phyloP scores from a whole-genome alignment of 2,113 vertebrate species.

The Callopanchax toddi region DNA sequence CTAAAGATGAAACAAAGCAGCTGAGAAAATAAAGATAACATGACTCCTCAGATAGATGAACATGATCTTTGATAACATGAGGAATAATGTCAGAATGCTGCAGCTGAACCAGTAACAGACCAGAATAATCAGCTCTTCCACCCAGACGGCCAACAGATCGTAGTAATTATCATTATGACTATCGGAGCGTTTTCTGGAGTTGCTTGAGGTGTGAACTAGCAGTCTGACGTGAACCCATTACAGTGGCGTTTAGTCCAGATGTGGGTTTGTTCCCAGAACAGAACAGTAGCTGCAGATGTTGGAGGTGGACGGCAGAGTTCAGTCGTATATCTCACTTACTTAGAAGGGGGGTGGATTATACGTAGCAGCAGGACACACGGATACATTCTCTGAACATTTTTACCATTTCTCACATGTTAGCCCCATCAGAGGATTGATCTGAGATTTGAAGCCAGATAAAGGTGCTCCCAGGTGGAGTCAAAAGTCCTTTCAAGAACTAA shows the following conservation, averaged over 20 bases:
- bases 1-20: background rate
- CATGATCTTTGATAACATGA: background rate
- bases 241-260: constrained; percentile 48
- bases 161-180: constrained; percentile 32
- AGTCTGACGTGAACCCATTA: constrained; percentile 36
- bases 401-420: constrained; percentile 28
- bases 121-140: constrained; percentile 1
- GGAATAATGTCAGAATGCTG: background rate
- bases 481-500: background rate
- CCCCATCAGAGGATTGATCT: background rate
- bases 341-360: constrained; percentile 21
- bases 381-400: constrained; percentile 24
- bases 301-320: constrained; percentile 48
- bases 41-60: too few species aligned
- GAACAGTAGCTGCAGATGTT: constrained; percentile 55
- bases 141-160: constrained; percentile 5
- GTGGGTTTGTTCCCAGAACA: constrained; percentile 13
- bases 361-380: constrained; percentile 27
- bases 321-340: constrained; percentile 55
- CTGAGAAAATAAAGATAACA: background rate
- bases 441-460: constrained; percentile 5
- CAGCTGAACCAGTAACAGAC: constrained; percentile 11
- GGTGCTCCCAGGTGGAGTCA: background rate
- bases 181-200: constrained; percentile 22
- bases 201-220: constrained; percentile 49